Evolutionary conservation across 2,797 vertebrate species (phyloP).

Genomic region (Vireo griseus): DNA sequence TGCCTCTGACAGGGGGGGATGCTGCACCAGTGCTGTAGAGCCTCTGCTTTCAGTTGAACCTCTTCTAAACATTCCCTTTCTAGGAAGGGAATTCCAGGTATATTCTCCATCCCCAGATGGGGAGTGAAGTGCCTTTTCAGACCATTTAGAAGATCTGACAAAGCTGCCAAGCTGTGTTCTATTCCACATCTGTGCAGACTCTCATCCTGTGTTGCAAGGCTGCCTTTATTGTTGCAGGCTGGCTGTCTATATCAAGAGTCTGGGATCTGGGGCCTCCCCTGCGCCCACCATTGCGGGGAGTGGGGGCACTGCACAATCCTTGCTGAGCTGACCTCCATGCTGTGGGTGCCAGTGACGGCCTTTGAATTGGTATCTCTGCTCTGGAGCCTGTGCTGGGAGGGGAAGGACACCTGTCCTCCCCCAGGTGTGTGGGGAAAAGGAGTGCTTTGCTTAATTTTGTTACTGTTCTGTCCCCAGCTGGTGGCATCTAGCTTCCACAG

Average conservation of each 20-base stretch:
- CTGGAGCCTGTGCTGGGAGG: background rate
- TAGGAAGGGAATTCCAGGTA: background rate
- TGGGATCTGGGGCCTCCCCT: background rate
- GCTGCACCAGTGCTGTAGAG: background rate
- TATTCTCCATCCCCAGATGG: background rate
- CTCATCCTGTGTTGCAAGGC: background rate
- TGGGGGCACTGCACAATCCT: background rate
- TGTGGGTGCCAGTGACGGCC: background rate
- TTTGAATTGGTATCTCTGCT: background rate
- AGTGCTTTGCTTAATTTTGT: background rate
- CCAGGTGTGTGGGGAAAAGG: background rate
- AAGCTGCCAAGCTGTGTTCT: background rate
- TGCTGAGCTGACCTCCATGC: background rate
- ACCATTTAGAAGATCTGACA: background rate
- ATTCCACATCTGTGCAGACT: background rate
- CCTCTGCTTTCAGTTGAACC: background rate
- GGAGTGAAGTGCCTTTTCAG: slow-evolving; percentile 21
- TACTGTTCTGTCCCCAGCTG: background rate
- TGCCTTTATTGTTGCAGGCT: background rate
- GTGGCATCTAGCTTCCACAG: background rate
- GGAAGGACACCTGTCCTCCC: background rate
- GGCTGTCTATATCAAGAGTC: background rate
- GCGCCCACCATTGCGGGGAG: fast-evolving
- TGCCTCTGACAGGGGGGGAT: background rate
- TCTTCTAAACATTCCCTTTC: background rate